These are phyloP conservation scores for Akabosia matsudoensis DNA, from an alignment of 1,140 invertebrate species.

Conservation along the genomic window DNA sequence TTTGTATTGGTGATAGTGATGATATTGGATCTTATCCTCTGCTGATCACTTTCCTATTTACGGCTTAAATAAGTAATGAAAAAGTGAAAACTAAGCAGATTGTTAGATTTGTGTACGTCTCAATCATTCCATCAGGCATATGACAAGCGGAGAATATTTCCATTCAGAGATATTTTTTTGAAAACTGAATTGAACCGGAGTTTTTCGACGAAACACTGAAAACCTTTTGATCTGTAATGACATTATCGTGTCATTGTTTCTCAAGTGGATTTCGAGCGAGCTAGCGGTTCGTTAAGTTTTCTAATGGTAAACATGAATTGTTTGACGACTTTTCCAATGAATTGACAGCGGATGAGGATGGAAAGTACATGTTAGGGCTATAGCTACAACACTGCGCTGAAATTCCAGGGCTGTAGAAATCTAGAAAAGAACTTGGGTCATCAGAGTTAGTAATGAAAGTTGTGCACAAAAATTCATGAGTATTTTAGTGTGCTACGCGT, in stretches of 20 bases:
- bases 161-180: background rate
- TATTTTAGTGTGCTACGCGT: background rate
- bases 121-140: too few relatives aligned
- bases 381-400: too few relatives aligned
- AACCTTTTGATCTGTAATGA: conserved; percentile 19
- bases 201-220: background rate
- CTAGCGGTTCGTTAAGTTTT: background rate
- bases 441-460: too few relatives aligned
- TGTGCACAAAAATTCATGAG: background rate
- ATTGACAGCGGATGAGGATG: background rate
- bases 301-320: background rate
- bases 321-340: background rate
- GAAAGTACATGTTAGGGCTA: background rate
- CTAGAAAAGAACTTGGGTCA: too few relatives aligned
- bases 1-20: background rate
- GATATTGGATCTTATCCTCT: background rate
- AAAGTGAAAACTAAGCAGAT: background rate
- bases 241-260: conserved; percentile 18
- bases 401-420: too few relatives aligned
- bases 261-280: background rate
- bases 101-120: too few relatives aligned
- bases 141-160: too few relatives aligned
- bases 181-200: too few relatives aligned
- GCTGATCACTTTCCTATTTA: background rate
- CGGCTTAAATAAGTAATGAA: background rate